Percentiles rank a stretch among this genome's conserved stretches.
phyloP scores from a whole-genome alignment of 2,113 vertebrate genomes.

The Albula glossodonta region DNA sequence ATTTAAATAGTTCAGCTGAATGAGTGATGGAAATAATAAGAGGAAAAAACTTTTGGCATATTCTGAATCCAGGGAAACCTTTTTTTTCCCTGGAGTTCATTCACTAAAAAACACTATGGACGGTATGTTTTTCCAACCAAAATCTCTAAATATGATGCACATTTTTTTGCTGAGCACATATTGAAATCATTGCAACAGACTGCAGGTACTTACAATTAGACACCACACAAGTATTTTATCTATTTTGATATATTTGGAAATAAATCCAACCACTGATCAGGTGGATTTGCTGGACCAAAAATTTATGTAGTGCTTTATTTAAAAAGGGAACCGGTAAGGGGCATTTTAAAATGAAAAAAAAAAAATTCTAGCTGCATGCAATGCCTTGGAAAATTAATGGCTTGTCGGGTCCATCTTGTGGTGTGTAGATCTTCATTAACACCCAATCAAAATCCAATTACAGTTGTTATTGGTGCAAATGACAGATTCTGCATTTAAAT shows the following conservation, averaged over 20 bases:
- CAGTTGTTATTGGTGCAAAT: conserved; percentile 68
- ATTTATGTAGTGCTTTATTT: background rate
- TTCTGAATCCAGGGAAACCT: conserved; percentile 41
- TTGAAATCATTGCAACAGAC: conserved; percentile 7
- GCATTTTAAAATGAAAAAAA: background rate
- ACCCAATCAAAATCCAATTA: conserved; percentile 78
- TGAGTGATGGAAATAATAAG: background rate
- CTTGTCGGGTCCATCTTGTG: conserved; percentile 64
- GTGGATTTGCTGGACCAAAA: background rate
- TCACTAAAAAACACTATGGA: conserved; percentile 42
- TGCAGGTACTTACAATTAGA: background rate
- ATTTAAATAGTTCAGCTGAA: conserved; percentile 4
- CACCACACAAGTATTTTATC: background rate
- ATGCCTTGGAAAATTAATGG: conserved; percentile 58
- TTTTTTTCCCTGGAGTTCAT: conserved; percentile 35
- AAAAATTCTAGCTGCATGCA: background rate
- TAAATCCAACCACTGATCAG: background rate
- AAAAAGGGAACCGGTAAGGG: background rate
- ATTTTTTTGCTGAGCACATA: conserved; percentile 24
- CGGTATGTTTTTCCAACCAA: conserved; percentile 47
- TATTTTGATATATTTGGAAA: background rate
- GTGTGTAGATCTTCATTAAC: conserved; percentile 75
- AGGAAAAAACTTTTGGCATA: conserved; percentile 24
- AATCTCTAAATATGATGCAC: conserved; percentile 30
- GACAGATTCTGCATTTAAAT: conserved; percentile 69